phyloP scores from a whole-genome alignment of 2,113 vertebrate genomes.

The Neotragus pygmaeus region DNA sequence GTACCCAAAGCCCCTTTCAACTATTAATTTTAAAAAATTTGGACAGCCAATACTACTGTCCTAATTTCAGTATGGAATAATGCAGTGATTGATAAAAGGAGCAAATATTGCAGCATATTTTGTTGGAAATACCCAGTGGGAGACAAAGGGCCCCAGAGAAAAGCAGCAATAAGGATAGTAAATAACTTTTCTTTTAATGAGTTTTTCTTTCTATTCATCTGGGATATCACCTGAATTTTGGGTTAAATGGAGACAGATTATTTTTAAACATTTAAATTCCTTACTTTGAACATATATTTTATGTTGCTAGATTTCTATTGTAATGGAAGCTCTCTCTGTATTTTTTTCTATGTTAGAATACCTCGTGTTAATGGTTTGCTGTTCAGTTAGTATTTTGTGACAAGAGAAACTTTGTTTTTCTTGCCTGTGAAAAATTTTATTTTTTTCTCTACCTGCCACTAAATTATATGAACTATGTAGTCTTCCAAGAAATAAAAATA shows the following conservation, averaged over 20 bases:
- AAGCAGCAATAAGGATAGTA: conserved; percentile 17
- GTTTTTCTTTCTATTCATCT: not conserved
- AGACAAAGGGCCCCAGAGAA: not conserved
- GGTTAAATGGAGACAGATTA: conserved; percentile 16
- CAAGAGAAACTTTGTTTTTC: not conserved
- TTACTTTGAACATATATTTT: not conserved
- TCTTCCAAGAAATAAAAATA: not conserved
- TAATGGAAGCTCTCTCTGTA: not conserved
- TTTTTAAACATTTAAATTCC: not conserved
- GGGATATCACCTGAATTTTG: not conserved
- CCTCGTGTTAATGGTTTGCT: not conserved
- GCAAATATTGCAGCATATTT: conserved; percentile 38
- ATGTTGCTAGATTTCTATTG: not conserved
- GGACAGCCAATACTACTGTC: conserved; percentile 38
- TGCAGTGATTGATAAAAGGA: conserved; percentile 36
- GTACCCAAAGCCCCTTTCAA: conserved; percentile 47
- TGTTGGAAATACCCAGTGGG: not conserved
- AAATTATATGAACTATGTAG: not conserved
- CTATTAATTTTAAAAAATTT: conserved; percentile 48
- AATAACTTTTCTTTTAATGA: not conserved
- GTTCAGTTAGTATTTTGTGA: not conserved
- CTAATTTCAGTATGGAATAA: conserved; percentile 29
- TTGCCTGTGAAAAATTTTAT: not conserved
- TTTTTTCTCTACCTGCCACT: not conserved
- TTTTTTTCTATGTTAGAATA: not conserved